Evolutionary conservation across 2,113 vertebrate species (phyloP).

Genomic region (Spea multiplicata): DNA sequence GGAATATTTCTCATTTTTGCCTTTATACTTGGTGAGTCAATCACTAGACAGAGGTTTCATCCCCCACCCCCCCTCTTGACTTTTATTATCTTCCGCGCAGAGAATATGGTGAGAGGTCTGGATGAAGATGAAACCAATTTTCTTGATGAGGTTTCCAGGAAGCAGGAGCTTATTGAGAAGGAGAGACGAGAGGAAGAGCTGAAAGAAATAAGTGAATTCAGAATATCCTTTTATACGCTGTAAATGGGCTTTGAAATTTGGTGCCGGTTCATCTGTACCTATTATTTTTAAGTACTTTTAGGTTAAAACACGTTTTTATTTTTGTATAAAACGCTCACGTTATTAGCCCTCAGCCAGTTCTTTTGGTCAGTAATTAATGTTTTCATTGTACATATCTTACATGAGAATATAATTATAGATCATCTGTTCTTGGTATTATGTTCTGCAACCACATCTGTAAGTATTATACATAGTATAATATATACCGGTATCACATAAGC

Average conservation of each 20-base stretch:
- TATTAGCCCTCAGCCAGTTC: too few relatives aligned
- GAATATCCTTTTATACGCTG: slow-evolving; percentile 86
- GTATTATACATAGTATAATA: too few relatives aligned
- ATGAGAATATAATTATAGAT: too few relatives aligned
- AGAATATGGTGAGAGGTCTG: slow-evolving; percentile 97
- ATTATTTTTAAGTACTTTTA: background rate
- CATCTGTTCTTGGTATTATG: too few relatives aligned
- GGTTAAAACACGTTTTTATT: background rate
- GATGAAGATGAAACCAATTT: slow-evolving; percentile 93
- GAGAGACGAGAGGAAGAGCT: slow-evolving; percentile 91
- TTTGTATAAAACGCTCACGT: too few relatives aligned
- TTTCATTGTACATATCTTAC: too few relatives aligned
- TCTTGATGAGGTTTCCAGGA: slow-evolving; percentile 94
- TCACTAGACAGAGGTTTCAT: too few relatives aligned
- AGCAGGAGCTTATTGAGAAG: slow-evolving; percentile 91
- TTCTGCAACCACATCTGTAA: too few relatives aligned
- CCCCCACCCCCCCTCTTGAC: background rate
- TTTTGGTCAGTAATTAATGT: too few relatives aligned
- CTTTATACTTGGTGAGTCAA: too few relatives aligned
- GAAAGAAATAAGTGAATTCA: slow-evolving; percentile 87
- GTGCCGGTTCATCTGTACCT: background rate
- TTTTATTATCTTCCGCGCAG: slow-evolving; percentile 65
- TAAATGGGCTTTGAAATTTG: background rate
- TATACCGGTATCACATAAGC: too few relatives aligned
- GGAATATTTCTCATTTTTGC: too few relatives aligned